phyloP scores from a whole-genome alignment of 1,140 invertebrate species.

The Apis florea region DNA sequence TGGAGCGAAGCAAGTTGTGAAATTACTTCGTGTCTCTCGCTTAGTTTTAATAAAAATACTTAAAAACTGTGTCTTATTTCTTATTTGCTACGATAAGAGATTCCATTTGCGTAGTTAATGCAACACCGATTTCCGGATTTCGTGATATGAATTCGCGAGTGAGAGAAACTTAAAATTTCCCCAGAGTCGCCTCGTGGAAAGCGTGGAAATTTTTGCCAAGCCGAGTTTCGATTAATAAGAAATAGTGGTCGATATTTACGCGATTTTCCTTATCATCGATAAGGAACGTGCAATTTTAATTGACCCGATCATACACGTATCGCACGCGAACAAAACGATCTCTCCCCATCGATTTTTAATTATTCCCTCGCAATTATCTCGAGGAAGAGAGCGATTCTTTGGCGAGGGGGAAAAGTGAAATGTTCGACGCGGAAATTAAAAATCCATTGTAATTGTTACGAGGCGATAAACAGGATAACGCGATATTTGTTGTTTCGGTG shows the following conservation, averaged over 20 bases:
- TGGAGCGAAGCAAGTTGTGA: too few species aligned
- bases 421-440: too few species aligned
- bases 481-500: too few species aligned
- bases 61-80: neutral
- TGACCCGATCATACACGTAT: conserved; percentile 31
- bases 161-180: neutral
- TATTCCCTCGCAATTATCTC: conserved; percentile 33
- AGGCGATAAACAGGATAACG: too few species aligned
- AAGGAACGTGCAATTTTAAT: conserved; percentile 40
- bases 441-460: too few species aligned
- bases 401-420: too few species aligned
- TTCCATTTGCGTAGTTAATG: neutral
- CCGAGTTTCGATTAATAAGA: too few species aligned
- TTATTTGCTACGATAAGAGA: neutral
- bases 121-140: neutral
- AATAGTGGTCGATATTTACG: too few species aligned
- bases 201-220: too few species aligned
- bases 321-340: neutral
- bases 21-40: too few species aligned
- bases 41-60: too few species aligned
- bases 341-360: conserved; percentile 40
- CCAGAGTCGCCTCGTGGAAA: neutral
- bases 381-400: neutral
- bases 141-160: neutral
- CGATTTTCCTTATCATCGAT: conserved; percentile 58